Base-by-base conservation (phyloP, 1,140 invertebrate genomes). In the Chironomus tepperi region DNA sequence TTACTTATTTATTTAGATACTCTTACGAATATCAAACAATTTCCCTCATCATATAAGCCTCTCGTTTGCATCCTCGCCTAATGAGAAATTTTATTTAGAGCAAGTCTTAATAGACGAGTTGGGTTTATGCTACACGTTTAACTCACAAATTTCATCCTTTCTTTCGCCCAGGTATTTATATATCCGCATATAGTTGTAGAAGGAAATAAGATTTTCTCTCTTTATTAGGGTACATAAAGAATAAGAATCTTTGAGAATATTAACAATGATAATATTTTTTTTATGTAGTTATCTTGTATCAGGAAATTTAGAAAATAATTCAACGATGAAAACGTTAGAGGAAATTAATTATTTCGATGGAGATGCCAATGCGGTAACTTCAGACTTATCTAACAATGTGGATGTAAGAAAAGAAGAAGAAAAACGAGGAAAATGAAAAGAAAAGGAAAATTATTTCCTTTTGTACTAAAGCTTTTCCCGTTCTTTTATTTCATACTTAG, bases 111-210 rank as follows among this genome's bases (percentile, higher is more conserved):
- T 21, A 70, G 65, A 70, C 10, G 73, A 73, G 18, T 10, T 75
- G 5, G 75, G 75, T 5, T 9, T 75, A 10, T 75, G 75, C 21
- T 24, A 42, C 42, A 65, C 43, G n/a, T 75, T 75, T 42, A 75
- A 75, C 67, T 75, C 73, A 8, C n/a, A 43, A 42, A 65, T 75
- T 70, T 24, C 74, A 15, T 16, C 18, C 7, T 70, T 42, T n/a
- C 15, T 73, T 42, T 43, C 70, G 5, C 67, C 74, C 1, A 47
- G 19, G 34, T 75, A 73, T 75, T 43, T 34, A 34, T 34, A 34
- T 34, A 34, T 34, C 24, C 24, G 24, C 24, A 34, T 34, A 34
- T 34, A 34, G 24, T 34, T 34, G 24, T 34, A 34, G 10, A 42
- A 12, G 6, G 15, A 12, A 15, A 73, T 24, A 12, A 3, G 18